A percentile compares a stretch with the other conserved stretches of the same genome.
phyloP scores from a whole-genome alignment of 2,888 invertebrate species.

The Gymnosoma rotundatum region DNA sequence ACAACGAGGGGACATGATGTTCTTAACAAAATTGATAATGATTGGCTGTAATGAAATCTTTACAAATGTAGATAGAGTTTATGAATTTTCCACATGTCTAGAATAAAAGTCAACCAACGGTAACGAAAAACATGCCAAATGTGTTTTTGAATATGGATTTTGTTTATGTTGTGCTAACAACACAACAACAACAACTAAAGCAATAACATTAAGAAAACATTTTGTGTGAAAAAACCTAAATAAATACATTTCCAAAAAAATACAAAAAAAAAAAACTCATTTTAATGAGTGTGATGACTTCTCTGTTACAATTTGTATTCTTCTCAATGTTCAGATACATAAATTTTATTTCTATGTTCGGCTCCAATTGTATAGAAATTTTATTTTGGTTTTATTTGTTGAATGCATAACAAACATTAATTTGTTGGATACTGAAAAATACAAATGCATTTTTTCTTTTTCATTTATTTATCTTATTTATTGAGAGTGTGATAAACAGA shows the following conservation, averaged over 20 bases:
- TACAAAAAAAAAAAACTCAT: constrained; percentile 21
- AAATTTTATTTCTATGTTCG: constrained; percentile 44
- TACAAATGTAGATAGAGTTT: background rate
- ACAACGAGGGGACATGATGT: constrained; percentile 39
- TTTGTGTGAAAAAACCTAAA: constrained; percentile 49
- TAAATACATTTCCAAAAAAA: constrained; percentile 15
- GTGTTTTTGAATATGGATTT: background rate
- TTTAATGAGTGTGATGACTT: constrained; percentile 34
- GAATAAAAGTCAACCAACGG: constrained; percentile 1
- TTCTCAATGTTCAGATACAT: constrained; percentile 9
- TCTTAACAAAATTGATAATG: background rate
- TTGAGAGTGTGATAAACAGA: no score
- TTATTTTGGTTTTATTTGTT: constrained; percentile 24
- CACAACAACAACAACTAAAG: background rate
- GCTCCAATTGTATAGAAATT: constrained; percentile 6
- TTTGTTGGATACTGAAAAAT: constrained; percentile 36
- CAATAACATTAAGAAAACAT: constrained; percentile 47
- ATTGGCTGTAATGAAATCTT: background rate
- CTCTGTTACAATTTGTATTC: constrained; percentile 6
- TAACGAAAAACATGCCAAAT: background rate
- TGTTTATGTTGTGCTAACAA: constrained; percentile 27
- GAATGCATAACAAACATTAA: constrained; percentile 4
- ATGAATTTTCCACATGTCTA: constrained; percentile 17
- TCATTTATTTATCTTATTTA: background rate
- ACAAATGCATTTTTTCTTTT: background rate